Conservation (phyloP, 2,113 vertebrate species). For the Chaetura pelagica region DNA sequence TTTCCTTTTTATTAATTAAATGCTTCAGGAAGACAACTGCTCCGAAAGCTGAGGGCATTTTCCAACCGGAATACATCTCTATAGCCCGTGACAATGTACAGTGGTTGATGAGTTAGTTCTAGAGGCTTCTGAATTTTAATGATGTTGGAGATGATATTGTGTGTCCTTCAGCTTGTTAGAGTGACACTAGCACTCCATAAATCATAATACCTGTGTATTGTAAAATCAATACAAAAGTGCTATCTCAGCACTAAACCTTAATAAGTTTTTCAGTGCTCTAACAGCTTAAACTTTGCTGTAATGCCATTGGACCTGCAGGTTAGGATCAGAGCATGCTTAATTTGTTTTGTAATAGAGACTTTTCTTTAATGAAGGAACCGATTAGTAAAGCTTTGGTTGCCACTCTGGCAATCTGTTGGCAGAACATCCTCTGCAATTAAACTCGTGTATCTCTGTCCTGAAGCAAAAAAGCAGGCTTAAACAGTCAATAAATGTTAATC, state of each 20-base stretch:
- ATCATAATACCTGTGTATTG: conserved; percentile 99
- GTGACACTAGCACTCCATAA: conserved; percentile 99
- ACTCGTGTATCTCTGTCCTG: conserved; percentile 93
- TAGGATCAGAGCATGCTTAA: conserved; percentile 97
- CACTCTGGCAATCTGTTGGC: conserved; percentile 96
- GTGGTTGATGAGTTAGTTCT: conserved; percentile 98
- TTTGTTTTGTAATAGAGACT: conserved; percentile 99
- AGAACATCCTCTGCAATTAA: conserved; percentile 96
- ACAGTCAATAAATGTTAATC: conserved; percentile 99
- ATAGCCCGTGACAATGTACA: conserved; percentile 87
- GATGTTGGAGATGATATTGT: conserved; percentile 99
- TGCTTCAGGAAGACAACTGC: conserved; percentile 30
- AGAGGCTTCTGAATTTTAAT: conserved; percentile 99
- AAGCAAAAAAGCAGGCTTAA: conserved; percentile 91
- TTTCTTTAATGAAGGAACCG: conserved; percentile 98
- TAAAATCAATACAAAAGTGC: conserved; percentile 99
- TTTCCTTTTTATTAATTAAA: neutral
- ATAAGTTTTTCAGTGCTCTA: conserved; percentile 95
- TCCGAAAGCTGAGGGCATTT: conserved; percentile 56
- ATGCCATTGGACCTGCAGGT: conserved; percentile 92
- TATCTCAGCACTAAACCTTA: conserved; percentile 97
- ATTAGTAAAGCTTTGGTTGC: conserved; percentile 98
- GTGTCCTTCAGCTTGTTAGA: conserved; percentile 99
- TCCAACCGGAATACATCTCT: conserved; percentile 62
- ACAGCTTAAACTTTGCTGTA: conserved; percentile 96